Conservation (phyloP, 2,888 invertebrate species). For the Thereva unica region DNA sequence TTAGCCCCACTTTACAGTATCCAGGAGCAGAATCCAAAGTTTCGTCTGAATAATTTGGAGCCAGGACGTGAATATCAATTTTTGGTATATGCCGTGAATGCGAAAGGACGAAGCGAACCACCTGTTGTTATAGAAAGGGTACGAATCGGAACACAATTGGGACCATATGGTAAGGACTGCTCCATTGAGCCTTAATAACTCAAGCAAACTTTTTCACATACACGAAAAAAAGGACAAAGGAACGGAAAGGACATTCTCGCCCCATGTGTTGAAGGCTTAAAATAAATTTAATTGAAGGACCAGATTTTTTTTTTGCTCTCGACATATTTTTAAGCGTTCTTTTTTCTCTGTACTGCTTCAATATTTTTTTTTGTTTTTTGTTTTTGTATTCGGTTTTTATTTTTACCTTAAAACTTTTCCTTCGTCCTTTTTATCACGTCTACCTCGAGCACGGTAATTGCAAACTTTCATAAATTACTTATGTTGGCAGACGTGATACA, state of each 20-base stretch:
- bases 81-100: conserved; percentile 80
- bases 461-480: conserved; percentile 36
- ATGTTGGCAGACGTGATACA: conserved; percentile 18
- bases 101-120: conserved; percentile 74
- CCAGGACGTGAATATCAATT: conserved; percentile 79
- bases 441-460: conserved; percentile 1
- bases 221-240: neutral
- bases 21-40: conserved; percentile 69
- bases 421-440: conserved; percentile 3
- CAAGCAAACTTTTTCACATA: neutral
- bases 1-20: conserved; percentile 67
- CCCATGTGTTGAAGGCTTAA: too few relatives aligned
- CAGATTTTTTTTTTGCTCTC: too few relatives aligned
- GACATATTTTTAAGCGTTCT: too few relatives aligned
- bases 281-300: too few relatives aligned
- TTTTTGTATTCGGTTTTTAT: too few relatives aligned
- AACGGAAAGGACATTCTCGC: neutral
- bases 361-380: too few relatives aligned
- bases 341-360: too few relatives aligned
- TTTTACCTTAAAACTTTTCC: neutral
- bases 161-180: conserved; percentile 55
- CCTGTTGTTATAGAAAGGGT: conserved; percentile 69
- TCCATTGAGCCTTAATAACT: neutral
- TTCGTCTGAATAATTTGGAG: conserved; percentile 72
- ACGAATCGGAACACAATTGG: conserved; percentile 57